phyloP scores from a whole-genome alignment of 1,140 invertebrate species.

The Zaprionus vittiger region DNA sequence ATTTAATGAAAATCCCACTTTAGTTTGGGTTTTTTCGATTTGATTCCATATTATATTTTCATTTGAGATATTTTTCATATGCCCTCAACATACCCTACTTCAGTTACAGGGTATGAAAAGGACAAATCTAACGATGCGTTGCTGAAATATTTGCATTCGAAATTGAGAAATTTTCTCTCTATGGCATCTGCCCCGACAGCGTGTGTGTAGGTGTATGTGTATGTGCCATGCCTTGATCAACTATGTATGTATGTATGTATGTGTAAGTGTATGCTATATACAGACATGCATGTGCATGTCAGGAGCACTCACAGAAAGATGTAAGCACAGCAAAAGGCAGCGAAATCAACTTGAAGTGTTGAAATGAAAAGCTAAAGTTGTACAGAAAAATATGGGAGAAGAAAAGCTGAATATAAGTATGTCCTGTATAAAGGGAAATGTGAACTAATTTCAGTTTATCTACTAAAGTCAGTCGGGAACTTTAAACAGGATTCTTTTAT shows the following conservation, averaged over 20 bases:
- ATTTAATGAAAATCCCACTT: too few species aligned
- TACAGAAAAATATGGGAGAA: not conserved
- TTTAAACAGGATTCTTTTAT: not conserved
- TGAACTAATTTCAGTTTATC: not conserved
- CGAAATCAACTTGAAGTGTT: not conserved
- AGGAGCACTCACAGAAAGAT: not conserved
- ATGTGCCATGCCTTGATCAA: slow-evolving; percentile 10
- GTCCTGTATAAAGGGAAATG: not conserved
- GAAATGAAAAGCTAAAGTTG: not conserved
- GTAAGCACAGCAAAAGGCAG: too few species aligned
- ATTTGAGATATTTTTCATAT: not conserved
- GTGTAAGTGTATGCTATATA: not conserved
- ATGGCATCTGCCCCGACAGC: slow-evolving; percentile 12
- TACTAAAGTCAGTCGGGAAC: not conserved
- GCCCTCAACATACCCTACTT: not conserved
- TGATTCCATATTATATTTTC: not conserved
- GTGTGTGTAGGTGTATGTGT: slow-evolving; percentile 22
- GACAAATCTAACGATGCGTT: slow-evolving; percentile 71
- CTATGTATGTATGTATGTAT: not conserved
- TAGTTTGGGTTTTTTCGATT: too few species aligned
- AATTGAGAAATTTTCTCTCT: slow-evolving; percentile 67
- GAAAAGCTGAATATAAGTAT: not conserved
- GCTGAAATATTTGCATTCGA: slow-evolving; percentile 73
- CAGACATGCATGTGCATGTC: slow-evolving; percentile 2
- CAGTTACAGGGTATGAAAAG: slow-evolving; percentile 14